Conservation (phyloP, 2,888 invertebrate species). For the Noctua comes region DNA sequence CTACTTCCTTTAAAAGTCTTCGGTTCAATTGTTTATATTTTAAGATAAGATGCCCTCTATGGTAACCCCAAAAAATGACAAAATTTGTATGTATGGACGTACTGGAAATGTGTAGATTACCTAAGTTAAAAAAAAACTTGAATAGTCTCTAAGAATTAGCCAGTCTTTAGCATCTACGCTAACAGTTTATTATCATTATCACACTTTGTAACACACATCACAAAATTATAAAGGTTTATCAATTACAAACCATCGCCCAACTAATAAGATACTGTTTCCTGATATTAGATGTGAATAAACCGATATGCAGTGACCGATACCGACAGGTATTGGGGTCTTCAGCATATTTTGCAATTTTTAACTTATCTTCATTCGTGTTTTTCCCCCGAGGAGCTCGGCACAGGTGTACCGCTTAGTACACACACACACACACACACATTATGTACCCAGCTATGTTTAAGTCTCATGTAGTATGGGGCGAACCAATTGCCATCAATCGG, state of each 20-base stretch:
- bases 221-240: background rate
- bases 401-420: background rate
- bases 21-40: no score
- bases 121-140: background rate
- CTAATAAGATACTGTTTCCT: background rate
- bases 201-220: background rate
- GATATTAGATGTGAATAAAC: conserved; percentile 3
- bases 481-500: no score
- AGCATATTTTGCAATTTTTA: background rate
- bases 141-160: background rate
- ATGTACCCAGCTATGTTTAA: background rate
- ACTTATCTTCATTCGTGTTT: background rate
- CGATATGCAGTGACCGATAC: conserved; percentile 42
- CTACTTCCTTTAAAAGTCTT: background rate
- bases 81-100: no score
- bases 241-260: background rate
- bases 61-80: no score
- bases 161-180: background rate
- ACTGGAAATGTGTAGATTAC: no score
- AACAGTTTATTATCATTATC: background rate
- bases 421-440: background rate
- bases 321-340: background rate
- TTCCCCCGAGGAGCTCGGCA: background rate
- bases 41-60: no score
- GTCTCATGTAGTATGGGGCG: background rate